Conservation (phyloP, 2,888 invertebrate genomes). For the Hemicrepidius hirtus region DNA sequence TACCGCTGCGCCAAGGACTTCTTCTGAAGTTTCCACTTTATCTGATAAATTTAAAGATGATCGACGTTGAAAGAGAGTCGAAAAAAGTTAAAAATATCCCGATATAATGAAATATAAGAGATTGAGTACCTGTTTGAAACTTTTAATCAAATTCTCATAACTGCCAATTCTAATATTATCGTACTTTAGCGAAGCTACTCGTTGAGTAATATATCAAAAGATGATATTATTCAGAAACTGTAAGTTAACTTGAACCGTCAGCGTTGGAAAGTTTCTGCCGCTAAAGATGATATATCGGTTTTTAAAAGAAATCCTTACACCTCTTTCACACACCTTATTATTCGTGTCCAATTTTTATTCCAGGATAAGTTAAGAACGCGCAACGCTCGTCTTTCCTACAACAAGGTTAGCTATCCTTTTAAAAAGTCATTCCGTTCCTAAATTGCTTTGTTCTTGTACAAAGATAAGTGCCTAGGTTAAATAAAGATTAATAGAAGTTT, state of each 20-base stretch:
- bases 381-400: not conserved
- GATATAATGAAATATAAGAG: conserved; percentile 49
- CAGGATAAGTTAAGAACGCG: not conserved
- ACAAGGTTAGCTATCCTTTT: conserved; percentile 31
- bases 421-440: conserved; percentile 33
- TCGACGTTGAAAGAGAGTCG: conserved; percentile 10
- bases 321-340: conserved; percentile 47
- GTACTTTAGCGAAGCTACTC: conserved; percentile 53
- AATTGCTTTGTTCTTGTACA: conserved; percentile 38
- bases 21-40: conserved; percentile 25
- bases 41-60: conserved; percentile 12
- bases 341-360: conserved; percentile 44
- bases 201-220: conserved; percentile 68
- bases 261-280: conserved; percentile 66
- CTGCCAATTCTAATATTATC: conserved; percentile 60
- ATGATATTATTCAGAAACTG: conserved; percentile 68
- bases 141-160: conserved; percentile 56
- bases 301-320: conserved; percentile 64
- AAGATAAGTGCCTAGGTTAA: conserved; percentile 41
- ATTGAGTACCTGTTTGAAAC: conserved; percentile 54
- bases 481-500: conserved; percentile 44
- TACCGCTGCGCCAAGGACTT: not conserved
- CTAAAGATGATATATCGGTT: conserved; percentile 68
- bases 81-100: conserved; percentile 38
- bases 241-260: conserved; percentile 69